These are phyloP conservation scores for Drosophila kurseongensis DNA, from an alignment of 1,140 invertebrate genomes.

Conservation along the genomic window DNA sequence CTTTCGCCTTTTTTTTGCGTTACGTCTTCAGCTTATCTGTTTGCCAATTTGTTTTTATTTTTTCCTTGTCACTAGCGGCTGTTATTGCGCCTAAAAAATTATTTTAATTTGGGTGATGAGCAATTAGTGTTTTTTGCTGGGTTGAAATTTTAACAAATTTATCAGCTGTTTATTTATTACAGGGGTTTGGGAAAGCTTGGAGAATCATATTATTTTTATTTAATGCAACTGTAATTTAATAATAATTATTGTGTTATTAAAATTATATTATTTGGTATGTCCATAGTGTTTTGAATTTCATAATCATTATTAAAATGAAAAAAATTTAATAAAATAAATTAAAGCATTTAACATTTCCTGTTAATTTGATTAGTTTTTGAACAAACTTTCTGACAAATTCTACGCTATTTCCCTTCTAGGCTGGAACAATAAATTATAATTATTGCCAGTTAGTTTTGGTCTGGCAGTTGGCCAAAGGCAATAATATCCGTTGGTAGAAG, in stretches of 20 bases:
- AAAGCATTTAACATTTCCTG: neutral
- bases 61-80: neutral
- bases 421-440: conserved; percentile 62
- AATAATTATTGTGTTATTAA: no score
- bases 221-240: no score
- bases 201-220: no score
- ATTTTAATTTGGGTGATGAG: conserved; percentile 25
- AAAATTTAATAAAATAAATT: neutral
- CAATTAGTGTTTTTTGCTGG: conserved; percentile 2
- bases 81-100: conserved; percentile 22
- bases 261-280: no score
- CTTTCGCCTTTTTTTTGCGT: conserved; percentile 14
- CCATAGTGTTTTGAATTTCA: no score
- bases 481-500: conserved; percentile 26
- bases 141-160: neutral
- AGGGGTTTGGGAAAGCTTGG: no score
- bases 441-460: conserved; percentile 56
- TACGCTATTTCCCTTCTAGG: neutral
- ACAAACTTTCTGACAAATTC: neutral
- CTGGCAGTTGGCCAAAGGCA: conserved; percentile 56
- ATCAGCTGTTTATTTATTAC: neutral
- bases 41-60: conserved; percentile 34
- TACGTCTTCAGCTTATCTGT: conserved; percentile 29
- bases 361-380: neutral
- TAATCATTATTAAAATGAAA: no score